phyloP scores from a whole-genome alignment of 1,140 invertebrate species.

The Eurosta solidaginis region DNA sequence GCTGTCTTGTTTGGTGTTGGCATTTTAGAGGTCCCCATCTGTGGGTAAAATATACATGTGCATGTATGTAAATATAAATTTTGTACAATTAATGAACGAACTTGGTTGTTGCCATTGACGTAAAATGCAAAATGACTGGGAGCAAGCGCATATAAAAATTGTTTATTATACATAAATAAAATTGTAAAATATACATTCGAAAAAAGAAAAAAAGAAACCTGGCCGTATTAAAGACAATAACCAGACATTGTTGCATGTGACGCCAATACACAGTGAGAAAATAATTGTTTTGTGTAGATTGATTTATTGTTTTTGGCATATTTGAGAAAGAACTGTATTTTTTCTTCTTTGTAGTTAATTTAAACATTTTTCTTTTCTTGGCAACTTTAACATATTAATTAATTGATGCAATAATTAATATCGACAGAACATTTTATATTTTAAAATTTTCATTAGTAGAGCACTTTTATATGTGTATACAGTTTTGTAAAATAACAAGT shows the following conservation, averaged over 20 bases:
- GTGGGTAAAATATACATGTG: neutral
- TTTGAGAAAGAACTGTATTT: too few relatives aligned
- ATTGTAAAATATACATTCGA: neutral
- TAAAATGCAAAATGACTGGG: conserved; percentile 1
- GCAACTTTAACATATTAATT: too few relatives aligned
- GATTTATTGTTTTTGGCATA: too few relatives aligned
- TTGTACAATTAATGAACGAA: neutral
- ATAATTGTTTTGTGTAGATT: neutral
- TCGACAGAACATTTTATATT: too few relatives aligned
- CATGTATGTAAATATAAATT: neutral
- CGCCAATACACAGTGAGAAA: neutral
- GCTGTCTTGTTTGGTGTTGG: neutral
- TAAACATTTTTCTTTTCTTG: too few relatives aligned
- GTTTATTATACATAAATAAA: neutral
- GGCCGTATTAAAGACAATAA: conserved; percentile 7
- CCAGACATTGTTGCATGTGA: neutral
- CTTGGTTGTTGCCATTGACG: neutral
- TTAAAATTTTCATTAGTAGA: too few relatives aligned
- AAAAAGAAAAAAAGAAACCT: neutral
- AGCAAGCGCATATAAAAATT: neutral
- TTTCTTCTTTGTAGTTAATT: too few relatives aligned
- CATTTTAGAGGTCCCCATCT: neutral
- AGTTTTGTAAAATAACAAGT: too few relatives aligned
- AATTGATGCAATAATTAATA: too few relatives aligned
- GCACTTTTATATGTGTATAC: too few relatives aligned